Evolutionary conservation across 2,888 invertebrate species (phyloP), one percentile per base, ranked within the genome.

Genomic region (Auanema sp.): DNA sequence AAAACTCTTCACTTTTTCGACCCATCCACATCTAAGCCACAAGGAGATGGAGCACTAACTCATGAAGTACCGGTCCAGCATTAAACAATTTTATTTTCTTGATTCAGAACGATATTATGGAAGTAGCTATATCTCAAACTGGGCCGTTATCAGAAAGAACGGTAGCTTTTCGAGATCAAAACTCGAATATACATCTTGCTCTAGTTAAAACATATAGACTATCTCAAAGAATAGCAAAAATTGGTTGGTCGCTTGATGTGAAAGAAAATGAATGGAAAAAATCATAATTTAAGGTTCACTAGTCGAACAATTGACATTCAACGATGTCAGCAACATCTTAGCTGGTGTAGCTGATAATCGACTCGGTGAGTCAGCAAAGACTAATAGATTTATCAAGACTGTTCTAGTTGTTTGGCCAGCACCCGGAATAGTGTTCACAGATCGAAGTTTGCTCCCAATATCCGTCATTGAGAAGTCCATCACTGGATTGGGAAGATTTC

Each of bases 51-150:
- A 0, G 90, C 90, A 4, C 86, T 94, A 64, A 87, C 87, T 12
- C 92, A 93, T 83, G 88, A 89, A 79, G 86, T 86, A 76, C 61
- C 43, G 44, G 42, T 18, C 16, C 10, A 25, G 18, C 43, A 14
- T 58, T 12, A 11, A 12, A 21, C 0, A 10, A 4, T 23, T 16
- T 53, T 21, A 21, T 49, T 42, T 24, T 53, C 18, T n/a, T 16
- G 47, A 42, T 71, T 52, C 75, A 87, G 86, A 89, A 90, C 83
- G 90, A 90, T 25, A 89, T 97, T n/a, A 88, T 89, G 2, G 90
- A 90, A 79, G 86, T 97, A 16, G 90, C 91, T 0, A 86, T 96
- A 50, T 93, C 93, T 84, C 91, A 93, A 83, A 90, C 91, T 60
- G 93, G 81, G 1, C 88, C 89, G 0, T 84, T 89, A 0, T 89